Conservation (phyloP, 2,888 invertebrate species). For the Tineola bisselliella region DNA sequence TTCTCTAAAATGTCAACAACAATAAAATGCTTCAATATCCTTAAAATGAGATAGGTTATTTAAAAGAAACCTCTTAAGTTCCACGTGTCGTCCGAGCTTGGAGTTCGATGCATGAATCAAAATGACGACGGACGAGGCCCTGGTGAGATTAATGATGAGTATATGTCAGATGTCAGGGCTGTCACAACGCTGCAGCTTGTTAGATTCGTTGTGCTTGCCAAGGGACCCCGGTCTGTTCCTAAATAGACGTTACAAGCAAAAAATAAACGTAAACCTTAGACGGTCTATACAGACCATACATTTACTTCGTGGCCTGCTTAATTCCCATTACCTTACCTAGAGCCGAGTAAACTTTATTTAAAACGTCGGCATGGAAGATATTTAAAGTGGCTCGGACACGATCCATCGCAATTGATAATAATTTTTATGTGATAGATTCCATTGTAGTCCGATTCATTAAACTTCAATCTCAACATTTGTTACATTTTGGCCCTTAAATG, state of each 20-base stretch:
- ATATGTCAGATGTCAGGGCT: constrained; percentile 63
- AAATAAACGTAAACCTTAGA: background rate
- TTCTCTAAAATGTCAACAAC: constrained; percentile 5
- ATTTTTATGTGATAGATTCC: no score
- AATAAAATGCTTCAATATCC: constrained; percentile 12
- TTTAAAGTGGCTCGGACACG: background rate
- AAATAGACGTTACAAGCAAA: constrained; percentile 37
- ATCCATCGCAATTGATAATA: no score
- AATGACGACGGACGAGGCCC: constrained; percentile 14
- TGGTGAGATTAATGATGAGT: constrained; percentile 54
- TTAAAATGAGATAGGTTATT: constrained; percentile 9
- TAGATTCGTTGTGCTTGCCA: constrained; percentile 52
- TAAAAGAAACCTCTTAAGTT: constrained; percentile 15
- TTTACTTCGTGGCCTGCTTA: background rate
- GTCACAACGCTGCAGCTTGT: constrained; percentile 62
- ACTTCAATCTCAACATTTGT: no score
- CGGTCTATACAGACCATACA: background rate
- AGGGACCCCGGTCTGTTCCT: constrained; percentile 39
- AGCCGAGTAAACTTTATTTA: background rate
- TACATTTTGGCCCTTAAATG: no score
- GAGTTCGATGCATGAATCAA: constrained; percentile 15
- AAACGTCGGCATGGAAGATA: background rate
- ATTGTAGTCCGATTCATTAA: no score
- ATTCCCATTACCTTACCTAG: background rate
- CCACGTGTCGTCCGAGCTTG: constrained; percentile 14